Percentiles rank a stretch among this genome's conserved stretches.
Evolutionary conservation across 2,797 vertebrate species (phyloP).

Genomic region (Staurois parvus): DNA sequence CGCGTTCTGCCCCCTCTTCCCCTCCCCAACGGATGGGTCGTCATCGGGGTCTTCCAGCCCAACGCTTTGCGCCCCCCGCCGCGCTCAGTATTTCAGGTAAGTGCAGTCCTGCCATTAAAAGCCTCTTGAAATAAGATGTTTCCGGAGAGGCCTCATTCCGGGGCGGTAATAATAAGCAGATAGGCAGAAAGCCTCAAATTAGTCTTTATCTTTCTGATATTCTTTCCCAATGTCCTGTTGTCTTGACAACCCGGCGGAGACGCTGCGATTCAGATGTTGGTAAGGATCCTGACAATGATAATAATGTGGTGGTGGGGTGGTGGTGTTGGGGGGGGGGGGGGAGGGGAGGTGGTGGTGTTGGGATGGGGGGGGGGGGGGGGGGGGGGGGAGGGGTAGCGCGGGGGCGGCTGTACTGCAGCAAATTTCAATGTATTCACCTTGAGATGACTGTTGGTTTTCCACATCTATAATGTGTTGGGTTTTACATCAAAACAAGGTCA

Average conservation of each 20-base stretch:
- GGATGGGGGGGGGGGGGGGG: not conserved
- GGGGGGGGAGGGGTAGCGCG: not conserved
- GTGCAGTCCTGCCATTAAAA: no score
- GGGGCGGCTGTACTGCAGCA: not conserved
- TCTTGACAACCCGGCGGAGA: conserved; percentile 64
- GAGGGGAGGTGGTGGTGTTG: no score
- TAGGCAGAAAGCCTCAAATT: conserved; percentile 23
- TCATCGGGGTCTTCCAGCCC: not conserved
- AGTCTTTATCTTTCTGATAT: conserved; percentile 34
- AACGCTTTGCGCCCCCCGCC: not conserved
- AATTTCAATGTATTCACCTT: conserved; percentile 34
- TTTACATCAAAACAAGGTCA: not conserved
- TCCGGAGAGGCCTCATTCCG: not conserved
- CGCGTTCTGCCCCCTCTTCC: no score
- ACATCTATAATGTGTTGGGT: not conserved
- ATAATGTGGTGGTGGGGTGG: conserved; percentile 4
- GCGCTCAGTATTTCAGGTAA: conserved; percentile 10
- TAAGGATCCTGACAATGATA: conserved; percentile 36
- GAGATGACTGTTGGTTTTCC: not conserved
- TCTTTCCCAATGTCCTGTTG: conserved; percentile 59
- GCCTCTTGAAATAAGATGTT: not conserved
- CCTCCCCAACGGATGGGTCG: no score
- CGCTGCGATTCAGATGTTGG: conserved; percentile 29
- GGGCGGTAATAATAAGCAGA: conserved; percentile 6
- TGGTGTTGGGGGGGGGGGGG: not conserved